Conservation (phyloP, 2,113 vertebrate species). For the Sus scrofa region T2T-Sscrofa CM000820.6:26384501-26385000, state of each 20-base stretch:
- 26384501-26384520: too few species aligned
- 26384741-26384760: not conserved
- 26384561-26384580: too few species aligned
- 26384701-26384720: not conserved
- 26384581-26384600: not conserved
- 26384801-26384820: not conserved
- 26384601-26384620: not conserved
- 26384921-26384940: not conserved
- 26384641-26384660: not conserved
- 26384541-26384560: too few species aligned
- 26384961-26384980: not conserved
- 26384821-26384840: not conserved
- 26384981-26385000: not conserved
- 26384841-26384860: not conserved
- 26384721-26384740: not conserved
- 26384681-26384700: not conserved
- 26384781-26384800: not conserved
- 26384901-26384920: not conserved
- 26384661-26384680: not conserved
- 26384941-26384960: not conserved
- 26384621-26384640: not conserved
- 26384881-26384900: not conserved
- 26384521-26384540: too few species aligned
- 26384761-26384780: not conserved
- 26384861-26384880: not conserved